Percentiles rank a stretch among this genome's conserved stretches.
Conservation (phyloP, 2,888 invertebrate species). For the Lomographa bimaculata region DNA sequence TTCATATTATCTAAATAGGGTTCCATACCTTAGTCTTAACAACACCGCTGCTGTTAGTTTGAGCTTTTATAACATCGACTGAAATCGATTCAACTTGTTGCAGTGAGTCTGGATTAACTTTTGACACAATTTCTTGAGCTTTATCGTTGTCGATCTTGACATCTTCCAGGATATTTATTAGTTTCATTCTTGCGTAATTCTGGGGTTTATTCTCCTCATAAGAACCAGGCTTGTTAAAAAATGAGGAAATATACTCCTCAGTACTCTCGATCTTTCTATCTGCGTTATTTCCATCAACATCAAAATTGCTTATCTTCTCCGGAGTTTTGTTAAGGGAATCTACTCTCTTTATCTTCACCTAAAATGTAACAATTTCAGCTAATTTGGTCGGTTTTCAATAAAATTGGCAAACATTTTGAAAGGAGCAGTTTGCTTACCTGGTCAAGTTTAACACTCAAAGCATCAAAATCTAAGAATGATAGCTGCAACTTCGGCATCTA, state of each 20-base stretch:
- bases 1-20: too few relatives aligned
- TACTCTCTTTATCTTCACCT: conserved; percentile 51
- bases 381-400: too few relatives aligned
- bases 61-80: conserved; percentile 15
- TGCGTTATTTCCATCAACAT: too few relatives aligned
- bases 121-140: conserved; percentile 52
- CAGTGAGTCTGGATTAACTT: conserved; percentile 50
- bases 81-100: conserved; percentile 49
- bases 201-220: conserved; percentile 33
- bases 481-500: conserved; percentile 65
- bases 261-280: too few relatives aligned
- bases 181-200: conserved; percentile 58
- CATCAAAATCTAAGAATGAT: conserved; percentile 51
- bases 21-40: too few relatives aligned
- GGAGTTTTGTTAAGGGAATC: conserved; percentile 35
- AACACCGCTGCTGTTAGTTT: too few relatives aligned
- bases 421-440: conserved; percentile 44
- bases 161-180: conserved; percentile 69
- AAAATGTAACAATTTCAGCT: conserved; percentile 17
- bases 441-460: conserved; percentile 52
- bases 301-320: too few relatives aligned
- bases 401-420: too few relatives aligned
- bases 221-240: conserved; percentile 41
- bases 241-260: conserved; percentile 38
- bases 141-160: conserved; percentile 53